Evolutionary conservation across 1,140 invertebrate genomes (phyloP).

Genomic region (Teleogryllus occipitalis): DNA sequence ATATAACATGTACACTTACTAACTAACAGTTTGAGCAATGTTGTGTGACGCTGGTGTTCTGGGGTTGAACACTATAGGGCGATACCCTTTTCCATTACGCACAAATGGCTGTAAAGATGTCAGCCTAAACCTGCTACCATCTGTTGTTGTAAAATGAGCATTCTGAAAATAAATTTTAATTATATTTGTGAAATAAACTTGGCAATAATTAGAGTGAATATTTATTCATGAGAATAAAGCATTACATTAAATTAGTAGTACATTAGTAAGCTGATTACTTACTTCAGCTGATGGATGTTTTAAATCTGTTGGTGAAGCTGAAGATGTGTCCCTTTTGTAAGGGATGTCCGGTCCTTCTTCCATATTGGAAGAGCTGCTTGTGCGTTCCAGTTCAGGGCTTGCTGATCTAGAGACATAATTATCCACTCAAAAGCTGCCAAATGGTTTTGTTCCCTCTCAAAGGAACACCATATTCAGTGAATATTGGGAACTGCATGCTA

Average conservation of each 20-base stretch:
- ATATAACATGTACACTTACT: neutral
- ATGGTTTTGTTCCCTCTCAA: too few species aligned
- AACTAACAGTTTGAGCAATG: constrained; percentile 16
- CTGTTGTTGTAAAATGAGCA: neutral
- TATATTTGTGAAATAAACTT: neutral
- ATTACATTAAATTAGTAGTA: too few species aligned
- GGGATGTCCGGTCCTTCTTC: neutral
- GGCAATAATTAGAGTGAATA: neutral
- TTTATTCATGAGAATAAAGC: too few species aligned
- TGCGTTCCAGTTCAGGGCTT: neutral
- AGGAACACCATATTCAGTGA: neutral
- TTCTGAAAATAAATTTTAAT: neutral
- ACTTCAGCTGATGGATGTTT: neutral
- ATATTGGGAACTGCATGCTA: neutral
- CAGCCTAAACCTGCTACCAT: neutral
- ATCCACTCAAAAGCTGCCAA: neutral
- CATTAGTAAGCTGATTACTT: neutral
- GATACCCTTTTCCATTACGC: constrained; percentile 8
- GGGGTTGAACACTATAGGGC: constrained; percentile 15
- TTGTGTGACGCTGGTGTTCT: neutral
- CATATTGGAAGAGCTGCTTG: neutral
- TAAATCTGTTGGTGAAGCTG: too few species aligned
- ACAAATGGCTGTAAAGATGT: constrained; percentile 8
- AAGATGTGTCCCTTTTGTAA: too few species aligned
- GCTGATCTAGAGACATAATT: constrained; percentile 5